Percentiles rank a stretch among this genome's conserved stretches.
Evolutionary conservation across 2,888 invertebrate genomes (phyloP).

Genomic region (Micoletzkya japonica): DNA sequence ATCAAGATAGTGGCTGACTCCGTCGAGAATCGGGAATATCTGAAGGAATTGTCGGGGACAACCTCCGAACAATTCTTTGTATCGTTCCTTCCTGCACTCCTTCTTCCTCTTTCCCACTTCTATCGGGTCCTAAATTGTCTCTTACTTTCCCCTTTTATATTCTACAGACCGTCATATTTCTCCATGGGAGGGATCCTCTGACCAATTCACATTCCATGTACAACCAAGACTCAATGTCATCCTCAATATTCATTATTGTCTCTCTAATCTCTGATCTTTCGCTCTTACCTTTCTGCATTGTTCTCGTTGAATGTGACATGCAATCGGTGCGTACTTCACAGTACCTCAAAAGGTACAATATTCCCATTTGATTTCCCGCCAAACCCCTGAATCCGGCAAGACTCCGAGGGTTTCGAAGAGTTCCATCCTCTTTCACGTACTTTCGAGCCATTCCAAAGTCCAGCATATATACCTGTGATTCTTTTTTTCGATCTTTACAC

Average conservation of each 20-base stretch:
- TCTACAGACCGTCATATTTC: slow-evolving; percentile 37
- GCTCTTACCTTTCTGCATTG: slow-evolving; percentile 36
- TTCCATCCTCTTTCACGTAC: slow-evolving; percentile 46
- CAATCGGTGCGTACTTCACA: slow-evolving; percentile 46
- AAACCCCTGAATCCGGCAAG: slow-evolving; percentile 40
- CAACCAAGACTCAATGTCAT: slow-evolving; percentile 56
- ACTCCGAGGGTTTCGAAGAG: slow-evolving; percentile 40
- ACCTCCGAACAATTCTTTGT: slow-evolving; percentile 47
- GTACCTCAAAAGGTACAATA: slow-evolving; percentile 30
- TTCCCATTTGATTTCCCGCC: background rate
- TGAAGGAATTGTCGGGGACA: slow-evolving; percentile 49
- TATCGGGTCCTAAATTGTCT: slow-evolving; percentile 33
- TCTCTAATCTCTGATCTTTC: background rate
- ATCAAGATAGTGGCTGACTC: slow-evolving; percentile 1
- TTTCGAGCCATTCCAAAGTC: slow-evolving; percentile 51
- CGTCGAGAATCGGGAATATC: slow-evolving; percentile 44
- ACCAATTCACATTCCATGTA: slow-evolving; percentile 53
- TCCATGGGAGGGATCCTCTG: slow-evolving; percentile 45
- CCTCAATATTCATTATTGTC: slow-evolving; percentile 34
- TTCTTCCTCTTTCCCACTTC: slow-evolving; percentile 54
- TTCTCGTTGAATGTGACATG: slow-evolving; percentile 47
- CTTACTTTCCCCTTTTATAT: background rate
- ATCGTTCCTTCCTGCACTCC: slow-evolving; percentile 38
- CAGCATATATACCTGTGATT: slow-evolving; percentile 40
- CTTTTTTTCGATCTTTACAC: background rate